Percentiles rank a stretch among this genome's conserved stretches.
phyloP scores from a whole-genome alignment of 1,140 invertebrate genomes.

The Mesaphorura yosii region DNA sequence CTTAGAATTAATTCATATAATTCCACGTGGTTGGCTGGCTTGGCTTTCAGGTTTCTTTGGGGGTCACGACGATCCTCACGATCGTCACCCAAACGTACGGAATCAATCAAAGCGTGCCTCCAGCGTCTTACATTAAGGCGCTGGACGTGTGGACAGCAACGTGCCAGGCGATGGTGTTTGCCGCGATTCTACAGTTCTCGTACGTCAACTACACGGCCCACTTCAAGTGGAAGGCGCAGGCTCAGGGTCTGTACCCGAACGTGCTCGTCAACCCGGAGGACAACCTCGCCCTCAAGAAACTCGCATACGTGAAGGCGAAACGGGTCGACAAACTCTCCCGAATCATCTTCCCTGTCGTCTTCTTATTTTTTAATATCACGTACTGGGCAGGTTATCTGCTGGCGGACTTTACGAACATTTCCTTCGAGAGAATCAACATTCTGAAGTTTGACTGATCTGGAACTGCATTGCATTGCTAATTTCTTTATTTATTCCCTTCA shows the following conservation, averaged over 20 bases:
- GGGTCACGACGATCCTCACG: slow-evolving; percentile 46
- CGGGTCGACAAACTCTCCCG: slow-evolving; percentile 40
- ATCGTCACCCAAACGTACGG: slow-evolving; percentile 46
- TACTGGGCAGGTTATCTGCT: slow-evolving; percentile 43
- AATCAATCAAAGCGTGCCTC: slow-evolving; percentile 34
- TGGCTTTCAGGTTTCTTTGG: no score
- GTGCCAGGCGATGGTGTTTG: slow-evolving; percentile 46
- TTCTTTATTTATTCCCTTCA: no score
- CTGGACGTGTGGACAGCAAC: slow-evolving; percentile 48
- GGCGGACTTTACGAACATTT: no score
- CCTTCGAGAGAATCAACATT: no score
- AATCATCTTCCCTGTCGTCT: slow-evolving; percentile 39
- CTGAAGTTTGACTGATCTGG: no score
- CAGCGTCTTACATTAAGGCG: slow-evolving; percentile 33
- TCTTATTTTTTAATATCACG: slow-evolving; percentile 39
- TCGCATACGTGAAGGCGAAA: slow-evolving; percentile 32
- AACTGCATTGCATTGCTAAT: no score
- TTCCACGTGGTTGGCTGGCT: no score
- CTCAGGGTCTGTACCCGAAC: not conserved
- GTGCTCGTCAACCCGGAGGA: not conserved
- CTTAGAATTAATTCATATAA: no score
- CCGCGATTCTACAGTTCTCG: slow-evolving; percentile 46
- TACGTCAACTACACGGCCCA: slow-evolving; percentile 41
- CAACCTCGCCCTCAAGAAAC: not conserved
- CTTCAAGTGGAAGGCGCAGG: not conserved